Evolutionary conservation across 1,140 invertebrate species (phyloP).

Genomic region (Lordiphosa collinella): DNA sequence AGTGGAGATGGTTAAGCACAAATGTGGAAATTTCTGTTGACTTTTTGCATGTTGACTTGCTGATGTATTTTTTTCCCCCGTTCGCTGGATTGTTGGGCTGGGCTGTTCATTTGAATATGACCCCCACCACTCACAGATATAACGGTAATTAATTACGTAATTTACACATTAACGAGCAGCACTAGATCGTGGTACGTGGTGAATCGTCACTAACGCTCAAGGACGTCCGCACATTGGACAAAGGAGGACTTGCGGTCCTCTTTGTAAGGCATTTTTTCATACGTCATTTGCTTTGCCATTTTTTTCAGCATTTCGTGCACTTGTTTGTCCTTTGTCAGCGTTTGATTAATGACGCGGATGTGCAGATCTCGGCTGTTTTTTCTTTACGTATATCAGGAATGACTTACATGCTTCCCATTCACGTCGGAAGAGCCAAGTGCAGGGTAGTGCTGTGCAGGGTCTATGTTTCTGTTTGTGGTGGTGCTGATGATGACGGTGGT

Average conservation of each 20-base stretch:
- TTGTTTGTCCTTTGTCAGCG: slow-evolving; percentile 42
- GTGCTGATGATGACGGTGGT: slow-evolving; percentile 18
- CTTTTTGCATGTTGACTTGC: background rate
- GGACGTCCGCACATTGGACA: slow-evolving; percentile 18
- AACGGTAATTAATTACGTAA: slow-evolving; percentile 67
- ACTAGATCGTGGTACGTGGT: slow-evolving; percentile 16
- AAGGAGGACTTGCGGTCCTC: slow-evolving; percentile 14
- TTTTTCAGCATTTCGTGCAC: slow-evolving; percentile 15
- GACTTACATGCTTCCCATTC: slow-evolving; percentile 34
- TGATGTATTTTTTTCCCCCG: too few species aligned
- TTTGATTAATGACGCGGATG: slow-evolving; percentile 63
- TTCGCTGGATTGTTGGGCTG: too few species aligned
- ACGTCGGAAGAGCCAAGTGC: background rate
- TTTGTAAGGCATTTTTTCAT: slow-evolving; percentile 14
- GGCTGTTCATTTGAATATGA: slow-evolving; percentile 31
- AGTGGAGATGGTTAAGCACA: background rate
- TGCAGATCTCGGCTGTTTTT: slow-evolving; percentile 22
- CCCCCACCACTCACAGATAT: slow-evolving; percentile 8
- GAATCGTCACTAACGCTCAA: slow-evolving; percentile 1
- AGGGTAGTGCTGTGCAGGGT: slow-evolving; percentile 13
- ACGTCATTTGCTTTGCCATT: slow-evolving; percentile 14
- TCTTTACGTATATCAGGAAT: slow-evolving; percentile 46
- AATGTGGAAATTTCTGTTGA: background rate
- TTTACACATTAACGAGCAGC: slow-evolving; percentile 45
- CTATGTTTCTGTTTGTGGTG: slow-evolving; percentile 18